Percentiles rank a stretch among this genome's conserved stretches.
These are phyloP conservation scores for Gymnoscopelus braueri DNA, from an alignment of 2,797 vertebrate genomes.

Conservation along the genomic window DNA sequence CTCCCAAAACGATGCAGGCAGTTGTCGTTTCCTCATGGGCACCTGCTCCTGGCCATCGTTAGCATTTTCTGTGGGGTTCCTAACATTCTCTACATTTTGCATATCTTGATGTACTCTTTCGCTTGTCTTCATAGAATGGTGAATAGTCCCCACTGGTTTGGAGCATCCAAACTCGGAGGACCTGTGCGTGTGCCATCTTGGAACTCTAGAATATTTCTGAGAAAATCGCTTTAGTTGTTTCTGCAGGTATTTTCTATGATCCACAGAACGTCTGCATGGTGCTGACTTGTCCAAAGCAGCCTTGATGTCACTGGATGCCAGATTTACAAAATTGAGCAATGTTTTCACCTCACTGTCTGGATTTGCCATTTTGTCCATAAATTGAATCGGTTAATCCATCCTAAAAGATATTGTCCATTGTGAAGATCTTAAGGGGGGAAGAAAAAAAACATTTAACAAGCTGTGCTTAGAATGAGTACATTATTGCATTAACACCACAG, in stretches of 20 bases:
- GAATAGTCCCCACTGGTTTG: slow-evolving; percentile 59
- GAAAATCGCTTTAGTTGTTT: slow-evolving; percentile 98
- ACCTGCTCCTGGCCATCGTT: slow-evolving; percentile 81
- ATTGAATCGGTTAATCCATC: slow-evolving; percentile 61
- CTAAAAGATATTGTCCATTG: slow-evolving; percentile 36
- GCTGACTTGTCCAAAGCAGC: slow-evolving; percentile 97
- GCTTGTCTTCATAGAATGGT: slow-evolving; percentile 35
- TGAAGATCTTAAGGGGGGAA: slow-evolving; percentile 43
- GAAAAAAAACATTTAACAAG: neutral
- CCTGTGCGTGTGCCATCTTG: slow-evolving; percentile 85
- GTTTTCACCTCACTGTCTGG: slow-evolving; percentile 97
- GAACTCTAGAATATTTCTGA: slow-evolving; percentile 91
- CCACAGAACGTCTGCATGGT: slow-evolving; percentile 95
- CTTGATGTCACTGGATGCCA: slow-evolving; percentile 99
- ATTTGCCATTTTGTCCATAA: slow-evolving; percentile 84
- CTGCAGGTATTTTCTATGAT: slow-evolving; percentile 98
- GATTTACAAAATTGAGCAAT: slow-evolving; percentile 95
- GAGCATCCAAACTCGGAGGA: slow-evolving; percentile 70
- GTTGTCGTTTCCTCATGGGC: slow-evolving; percentile 97
- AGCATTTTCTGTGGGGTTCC: slow-evolving; percentile 68
- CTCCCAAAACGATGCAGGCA: slow-evolving; percentile 98
- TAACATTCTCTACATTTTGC: slow-evolving; percentile 49
- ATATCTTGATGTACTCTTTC: slow-evolving; percentile 65
- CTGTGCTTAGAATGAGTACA: slow-evolving; percentile 20
- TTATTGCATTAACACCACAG: neutral